These are phyloP conservation scores for Pentalonia nigronervosa DNA, from an alignment of 1,140 invertebrate genomes.

Conservation along the genomic window DNA sequence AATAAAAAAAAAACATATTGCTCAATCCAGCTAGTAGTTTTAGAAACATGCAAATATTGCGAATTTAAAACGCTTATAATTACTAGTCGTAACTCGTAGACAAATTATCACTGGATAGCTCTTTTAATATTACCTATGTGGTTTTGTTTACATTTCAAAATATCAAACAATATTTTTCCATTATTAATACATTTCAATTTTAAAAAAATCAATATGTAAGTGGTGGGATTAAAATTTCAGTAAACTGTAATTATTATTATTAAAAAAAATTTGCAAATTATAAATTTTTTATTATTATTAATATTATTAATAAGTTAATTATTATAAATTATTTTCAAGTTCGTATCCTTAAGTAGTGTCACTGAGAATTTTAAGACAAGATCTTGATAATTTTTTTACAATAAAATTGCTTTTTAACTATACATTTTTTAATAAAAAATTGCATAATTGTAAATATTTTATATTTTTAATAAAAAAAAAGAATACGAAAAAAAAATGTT, in stretches of 20 bases:
- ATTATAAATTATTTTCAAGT: background rate
- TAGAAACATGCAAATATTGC: constrained; percentile 3
- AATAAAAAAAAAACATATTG: background rate
- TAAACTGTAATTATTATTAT: background rate
- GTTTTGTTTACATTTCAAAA: background rate
- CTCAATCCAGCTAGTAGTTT: background rate
- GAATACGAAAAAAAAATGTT: background rate
- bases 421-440: background rate
- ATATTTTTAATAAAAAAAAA: background rate
- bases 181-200: background rate
- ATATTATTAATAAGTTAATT: too few relatives aligned
- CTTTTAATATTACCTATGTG: too few relatives aligned
- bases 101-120: background rate
- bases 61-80: background rate
- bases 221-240: background rate
- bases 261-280: background rate
- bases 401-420: background rate
- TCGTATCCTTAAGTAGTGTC: background rate
- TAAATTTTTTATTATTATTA: too few relatives aligned
- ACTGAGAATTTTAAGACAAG: background rate
- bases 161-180: background rate
- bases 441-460: background rate
- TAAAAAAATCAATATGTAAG: background rate
- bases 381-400: background rate
- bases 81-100: background rate